phyloP scores from a whole-genome alignment of 2,797 vertebrate genomes.

The Melanotaenia maccullochi region DNA sequence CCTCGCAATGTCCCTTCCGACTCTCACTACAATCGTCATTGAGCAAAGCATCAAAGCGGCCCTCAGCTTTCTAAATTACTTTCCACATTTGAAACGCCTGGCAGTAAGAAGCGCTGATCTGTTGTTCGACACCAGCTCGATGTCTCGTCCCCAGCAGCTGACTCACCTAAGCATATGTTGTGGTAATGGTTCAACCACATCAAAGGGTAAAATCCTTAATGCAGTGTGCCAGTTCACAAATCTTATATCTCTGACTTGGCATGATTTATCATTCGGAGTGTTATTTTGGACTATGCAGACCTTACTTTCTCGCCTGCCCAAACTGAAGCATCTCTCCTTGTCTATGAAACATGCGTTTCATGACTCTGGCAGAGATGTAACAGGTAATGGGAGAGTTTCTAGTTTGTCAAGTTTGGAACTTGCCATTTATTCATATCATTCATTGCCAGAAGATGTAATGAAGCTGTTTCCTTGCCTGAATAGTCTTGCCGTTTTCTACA shows the following conservation, averaged over 20 bases:
- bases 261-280: conserved; percentile 12
- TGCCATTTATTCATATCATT: conserved; percentile 17
- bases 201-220: neutral
- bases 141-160: conserved; percentile 40
- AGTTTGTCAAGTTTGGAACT: conserved; percentile 69
- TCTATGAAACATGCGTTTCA: neutral
- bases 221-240: conserved; percentile 42
- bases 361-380: neutral
- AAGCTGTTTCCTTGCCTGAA: conserved; percentile 47
- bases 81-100: conserved; percentile 50
- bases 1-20: conserved; percentile 49
- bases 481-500: conserved; percentile 54
- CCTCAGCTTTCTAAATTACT: conserved; percentile 35
- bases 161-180: conserved; percentile 67
- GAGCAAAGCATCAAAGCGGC: neutral
- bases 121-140: neutral
- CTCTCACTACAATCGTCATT: conserved; percentile 38
- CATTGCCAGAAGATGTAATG: conserved; percentile 41
- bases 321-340: conserved; percentile 66
- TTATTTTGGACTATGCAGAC: neutral
- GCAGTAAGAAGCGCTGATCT: conserved; percentile 30
- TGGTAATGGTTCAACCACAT: neutral
- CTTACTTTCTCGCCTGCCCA: conserved; percentile 48
- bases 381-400: neutral
- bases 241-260: conserved; percentile 63